These are phyloP conservation scores for Rotaria sp. DNA, from an alignment of 2,888 invertebrate species.

Conservation along the genomic window DNA sequence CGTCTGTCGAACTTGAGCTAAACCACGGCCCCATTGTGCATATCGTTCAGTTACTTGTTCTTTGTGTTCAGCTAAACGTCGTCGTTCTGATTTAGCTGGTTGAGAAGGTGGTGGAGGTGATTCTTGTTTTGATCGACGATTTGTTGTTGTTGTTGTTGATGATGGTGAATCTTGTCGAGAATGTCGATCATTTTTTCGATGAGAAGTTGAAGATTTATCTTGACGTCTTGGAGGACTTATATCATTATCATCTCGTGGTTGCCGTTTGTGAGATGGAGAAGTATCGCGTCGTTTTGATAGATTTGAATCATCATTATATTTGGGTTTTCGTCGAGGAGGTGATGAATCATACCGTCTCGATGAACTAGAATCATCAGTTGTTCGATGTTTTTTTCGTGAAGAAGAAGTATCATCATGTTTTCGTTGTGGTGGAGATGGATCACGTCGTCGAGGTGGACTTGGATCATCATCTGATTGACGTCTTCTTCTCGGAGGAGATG, in stretches of 20 bases:
- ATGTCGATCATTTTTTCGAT: background rate
- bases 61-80: constrained; percentile 59
- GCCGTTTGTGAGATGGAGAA: background rate
- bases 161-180: background rate
- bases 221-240: background rate
- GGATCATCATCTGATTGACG: background rate
- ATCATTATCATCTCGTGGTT: background rate
- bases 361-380: background rate
- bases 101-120: too few species aligned
- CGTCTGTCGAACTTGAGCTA: constrained; percentile 58
- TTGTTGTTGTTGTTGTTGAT: background rate
- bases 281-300: background rate
- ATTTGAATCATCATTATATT: background rate
- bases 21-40: constrained; percentile 52
- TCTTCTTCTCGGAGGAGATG: background rate
- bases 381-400: background rate
- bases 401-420: background rate
- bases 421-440: background rate
- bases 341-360: background rate
- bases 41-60: constrained; percentile 48
- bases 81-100: background rate
- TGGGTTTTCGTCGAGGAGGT: background rate
- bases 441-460: background rate
- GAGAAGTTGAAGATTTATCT: background rate
- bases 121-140: background rate